Evolutionary conservation across 2,113 vertebrate species (phyloP).

Genomic region (Otus sunia): DNA sequence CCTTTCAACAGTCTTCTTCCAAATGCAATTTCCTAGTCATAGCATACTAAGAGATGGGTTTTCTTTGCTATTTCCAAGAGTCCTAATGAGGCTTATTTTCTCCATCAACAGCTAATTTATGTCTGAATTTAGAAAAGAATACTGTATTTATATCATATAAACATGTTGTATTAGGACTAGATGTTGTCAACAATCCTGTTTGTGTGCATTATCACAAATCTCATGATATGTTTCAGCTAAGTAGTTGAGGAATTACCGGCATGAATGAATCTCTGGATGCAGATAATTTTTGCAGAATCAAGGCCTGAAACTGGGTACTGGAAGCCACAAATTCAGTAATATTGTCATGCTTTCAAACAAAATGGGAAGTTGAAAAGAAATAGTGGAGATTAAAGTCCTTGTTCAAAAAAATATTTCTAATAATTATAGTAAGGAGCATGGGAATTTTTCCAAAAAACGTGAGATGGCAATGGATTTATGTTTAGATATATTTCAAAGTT

Average conservation of each 20-base stretch:
- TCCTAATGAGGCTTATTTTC: not conserved
- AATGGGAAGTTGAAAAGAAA: not conserved
- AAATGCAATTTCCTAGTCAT: not conserved
- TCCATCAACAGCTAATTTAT: not conserved
- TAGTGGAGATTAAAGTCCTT: not conserved
- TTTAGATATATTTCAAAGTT: slow-evolving; percentile 2
- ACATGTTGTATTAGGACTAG: not conserved
- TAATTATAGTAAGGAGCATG: not conserved
- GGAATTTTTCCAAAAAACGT: slow-evolving; percentile 1
- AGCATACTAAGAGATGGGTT: not conserved
- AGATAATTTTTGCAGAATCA: not conserved
- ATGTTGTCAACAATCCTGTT: not conserved
- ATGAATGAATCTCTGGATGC: not conserved
- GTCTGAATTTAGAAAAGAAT: not conserved
- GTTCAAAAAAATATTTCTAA: slow-evolving; percentile 21
- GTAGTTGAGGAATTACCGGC: not conserved
- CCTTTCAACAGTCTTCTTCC: not conserved
- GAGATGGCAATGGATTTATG: not conserved
- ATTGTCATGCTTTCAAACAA: not conserved
- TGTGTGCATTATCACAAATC: not conserved
- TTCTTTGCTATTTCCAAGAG: not conserved
- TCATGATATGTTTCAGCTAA: not conserved
- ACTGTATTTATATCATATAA: rapidly evolving
- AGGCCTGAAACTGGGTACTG: not conserved
- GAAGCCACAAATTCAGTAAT: not conserved